phyloP scores from a whole-genome alignment of 2,113 vertebrate genomes.

The Atrichornis clamosus region DNA sequence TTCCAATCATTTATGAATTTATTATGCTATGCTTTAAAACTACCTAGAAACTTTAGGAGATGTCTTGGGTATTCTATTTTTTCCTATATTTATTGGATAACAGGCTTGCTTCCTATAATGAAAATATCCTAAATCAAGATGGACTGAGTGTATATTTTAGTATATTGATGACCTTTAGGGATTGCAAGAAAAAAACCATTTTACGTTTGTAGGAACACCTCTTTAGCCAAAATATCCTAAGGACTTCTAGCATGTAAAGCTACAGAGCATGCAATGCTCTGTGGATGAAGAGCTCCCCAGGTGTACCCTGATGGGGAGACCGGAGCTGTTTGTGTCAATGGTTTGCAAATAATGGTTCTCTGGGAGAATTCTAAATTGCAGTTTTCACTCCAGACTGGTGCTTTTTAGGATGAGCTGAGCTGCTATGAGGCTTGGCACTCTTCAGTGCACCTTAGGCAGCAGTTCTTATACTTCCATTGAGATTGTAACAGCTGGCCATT shows the following conservation, averaged over 20 bases:
- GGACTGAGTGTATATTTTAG: neutral
- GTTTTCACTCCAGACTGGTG: slow-evolving; percentile 71
- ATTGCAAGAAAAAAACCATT: neutral
- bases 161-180: neutral
- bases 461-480: slow-evolving; percentile 69
- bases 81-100: neutral
- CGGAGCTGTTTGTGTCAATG: slow-evolving; percentile 73
- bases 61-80: neutral
- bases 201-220: neutral
- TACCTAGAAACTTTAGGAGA: neutral
- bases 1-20: neutral
- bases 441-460: slow-evolving; percentile 72
- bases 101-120: neutral
- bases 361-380: slow-evolving; percentile 74
- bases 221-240: slow-evolving; percentile 65
- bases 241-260: slow-evolving; percentile 52
- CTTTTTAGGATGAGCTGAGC: slow-evolving; percentile 73
- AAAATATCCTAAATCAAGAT: neutral
- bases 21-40: neutral
- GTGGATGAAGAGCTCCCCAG: slow-evolving; percentile 69
- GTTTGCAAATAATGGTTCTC: slow-evolving; percentile 79
- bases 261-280: slow-evolving; percentile 54
- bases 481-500: slow-evolving; percentile 73
- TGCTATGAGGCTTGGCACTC: slow-evolving; percentile 72
- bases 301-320: slow-evolving; percentile 57